Evolutionary conservation across 2,888 invertebrate species (phyloP), one percentile per base, ranked within the genome.

Genomic region (Watsonalla binaria): DNA sequence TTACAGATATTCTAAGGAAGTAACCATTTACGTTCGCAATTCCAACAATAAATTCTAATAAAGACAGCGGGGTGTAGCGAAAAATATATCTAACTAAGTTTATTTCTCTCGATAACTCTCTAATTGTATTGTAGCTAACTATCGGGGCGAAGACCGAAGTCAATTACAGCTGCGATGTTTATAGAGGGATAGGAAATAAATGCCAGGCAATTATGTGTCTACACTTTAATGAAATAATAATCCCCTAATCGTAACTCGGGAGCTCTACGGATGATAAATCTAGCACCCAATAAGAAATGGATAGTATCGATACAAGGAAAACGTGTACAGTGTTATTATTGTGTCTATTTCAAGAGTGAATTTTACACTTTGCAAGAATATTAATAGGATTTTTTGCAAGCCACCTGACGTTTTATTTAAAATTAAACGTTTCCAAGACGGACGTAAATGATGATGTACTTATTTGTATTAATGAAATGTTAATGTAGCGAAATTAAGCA

Each of bases 211-310:
- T 76, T 68, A 67, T 62, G 59, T 62, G 60, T 55, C 56, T 56
- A 62, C 59, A 65, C 62, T 67, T 65, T 70, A 77, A 77, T 76
- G 63, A 74, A 76, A 78, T 73, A 79, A 74, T 78, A 74, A 76
- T 70, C 73, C 65, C 56, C 63, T 72, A 73, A 77, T 76, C 72
- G 68, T 67, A 70, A 70, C 65, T 57, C 55, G 63, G 57, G 62
- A 56, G 62, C 68, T 64, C 59, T 68, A 61, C 57, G 58, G 60
- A 57, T 58, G 55, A 62, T 24, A 62, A 65, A 73, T 66, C 74
- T 73, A 68, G 75, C 68, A 73, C 71, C 58, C 54, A 58, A 59
- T 60, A 60, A 61, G 8, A 15, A 11, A 8, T 42, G 1, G 53
- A 54, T 57, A 47, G 51, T 33, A 45, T 47, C 33, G 33, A 42